Conservation (phyloP, 2,797 vertebrate genomes). For the Chelidonichthys spinosus region DNA sequence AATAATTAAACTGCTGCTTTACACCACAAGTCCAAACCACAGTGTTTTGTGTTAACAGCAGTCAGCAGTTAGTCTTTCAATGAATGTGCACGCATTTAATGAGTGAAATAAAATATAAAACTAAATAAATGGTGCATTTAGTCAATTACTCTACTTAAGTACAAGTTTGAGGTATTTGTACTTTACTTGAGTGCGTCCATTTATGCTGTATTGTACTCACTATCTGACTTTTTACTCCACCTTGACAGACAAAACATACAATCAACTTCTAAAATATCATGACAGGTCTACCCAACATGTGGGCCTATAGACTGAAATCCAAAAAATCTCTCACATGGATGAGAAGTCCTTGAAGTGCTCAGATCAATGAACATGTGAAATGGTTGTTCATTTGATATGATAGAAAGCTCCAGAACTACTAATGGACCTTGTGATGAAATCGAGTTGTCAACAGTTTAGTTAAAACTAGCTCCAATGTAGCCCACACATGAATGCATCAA, state of each 20-base stretch:
- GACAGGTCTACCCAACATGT: background rate
- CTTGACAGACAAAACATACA: background rate
- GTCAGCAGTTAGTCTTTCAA: background rate
- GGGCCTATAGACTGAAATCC: background rate
- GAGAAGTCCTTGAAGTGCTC: background rate
- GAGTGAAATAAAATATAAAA: background rate
- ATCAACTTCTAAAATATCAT: background rate
- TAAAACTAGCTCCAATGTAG: background rate
- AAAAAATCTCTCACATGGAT: background rate
- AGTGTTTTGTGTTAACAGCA: background rate
- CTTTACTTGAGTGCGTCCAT: background rate
- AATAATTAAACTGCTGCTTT: background rate
- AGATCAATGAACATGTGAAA: background rate
- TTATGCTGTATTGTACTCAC: background rate
- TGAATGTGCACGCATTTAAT: background rate
- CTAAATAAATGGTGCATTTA: background rate
- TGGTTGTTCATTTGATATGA: background rate
- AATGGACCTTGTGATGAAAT: background rate
- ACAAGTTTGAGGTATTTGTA: background rate
- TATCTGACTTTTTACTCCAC: background rate
- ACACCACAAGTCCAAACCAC: background rate
- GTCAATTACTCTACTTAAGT: background rate
- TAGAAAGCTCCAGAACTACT: background rate
- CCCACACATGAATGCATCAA: background rate
- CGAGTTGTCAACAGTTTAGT: background rate